Evolutionary conservation across 2,113 vertebrate genomes (phyloP).

Genomic region (Microcebus ravelobensis): DNA sequence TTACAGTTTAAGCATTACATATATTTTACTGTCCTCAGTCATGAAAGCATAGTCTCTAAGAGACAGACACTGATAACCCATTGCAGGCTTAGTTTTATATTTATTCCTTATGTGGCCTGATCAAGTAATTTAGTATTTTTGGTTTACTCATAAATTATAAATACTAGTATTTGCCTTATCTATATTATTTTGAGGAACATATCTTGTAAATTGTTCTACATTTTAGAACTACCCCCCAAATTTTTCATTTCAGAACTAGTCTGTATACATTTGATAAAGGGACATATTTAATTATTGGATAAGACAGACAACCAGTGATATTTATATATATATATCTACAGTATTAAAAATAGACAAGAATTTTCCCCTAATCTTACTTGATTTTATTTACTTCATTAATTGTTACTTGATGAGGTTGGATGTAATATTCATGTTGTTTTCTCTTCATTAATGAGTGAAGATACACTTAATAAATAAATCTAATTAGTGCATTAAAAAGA

Average conservation of each 20-base stretch:
- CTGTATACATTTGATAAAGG: background rate
- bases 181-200: conserved; percentile 12
- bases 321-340: background rate
- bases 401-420: background rate
- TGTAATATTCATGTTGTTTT: conserved; percentile 15
- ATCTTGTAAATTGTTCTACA: conserved; percentile 15
- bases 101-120: background rate
- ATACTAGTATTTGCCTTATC: background rate
- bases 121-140: background rate
- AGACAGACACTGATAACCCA: background rate
- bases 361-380: background rate
- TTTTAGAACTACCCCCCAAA: conserved; percentile 20
- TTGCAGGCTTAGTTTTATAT: conserved; percentile 21
- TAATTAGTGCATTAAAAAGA: background rate
- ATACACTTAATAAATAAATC: conserved; percentile 25
- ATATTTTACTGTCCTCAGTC: background rate
- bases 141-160: background rate
- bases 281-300: conserved; percentile 3
- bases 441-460: conserved; percentile 3
- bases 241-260: conserved; percentile 3
- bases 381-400: conserved; percentile 31
- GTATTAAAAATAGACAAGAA: conserved; percentile 10
- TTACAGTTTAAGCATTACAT: background rate
- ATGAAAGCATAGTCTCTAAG: conserved; percentile 40
- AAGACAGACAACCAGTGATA: background rate